These are phyloP conservation scores for Tetrapedia diversipes DNA, from an alignment of 2,888 invertebrate species.

Conservation along the genomic window DNA sequence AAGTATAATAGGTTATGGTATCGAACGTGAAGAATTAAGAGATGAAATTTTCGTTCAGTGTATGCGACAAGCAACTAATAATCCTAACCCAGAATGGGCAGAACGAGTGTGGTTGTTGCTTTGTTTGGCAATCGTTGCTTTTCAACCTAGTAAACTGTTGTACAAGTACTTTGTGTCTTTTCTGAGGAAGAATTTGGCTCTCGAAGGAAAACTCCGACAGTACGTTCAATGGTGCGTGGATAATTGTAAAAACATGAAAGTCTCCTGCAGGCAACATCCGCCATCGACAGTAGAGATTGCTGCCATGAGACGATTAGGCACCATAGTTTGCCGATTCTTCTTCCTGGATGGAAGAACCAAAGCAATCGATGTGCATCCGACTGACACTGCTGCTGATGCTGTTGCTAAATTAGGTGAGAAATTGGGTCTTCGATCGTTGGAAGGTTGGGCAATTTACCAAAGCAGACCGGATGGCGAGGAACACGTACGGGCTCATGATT, in stretches of 20 bases:
- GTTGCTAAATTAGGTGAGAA: constrained; percentile 95
- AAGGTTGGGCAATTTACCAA: constrained; percentile 98
- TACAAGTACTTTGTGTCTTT: constrained; percentile 92
- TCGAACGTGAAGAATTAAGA: constrained; percentile 95
- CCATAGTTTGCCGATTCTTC: constrained; percentile 96
- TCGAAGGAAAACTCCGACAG: constrained; percentile 88
- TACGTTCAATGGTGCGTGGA: constrained; percentile 97
- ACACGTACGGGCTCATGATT: constrained; percentile 95
- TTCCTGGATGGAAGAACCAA: constrained; percentile 97
- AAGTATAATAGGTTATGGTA: constrained; percentile 92
- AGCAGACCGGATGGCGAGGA: constrained; percentile 94
- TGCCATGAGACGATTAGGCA: constrained; percentile 94
- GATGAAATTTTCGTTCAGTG: constrained; percentile 96
- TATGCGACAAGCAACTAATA: constrained; percentile 94
- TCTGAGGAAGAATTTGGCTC: constrained; percentile 87
- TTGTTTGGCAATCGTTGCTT: constrained; percentile 95
- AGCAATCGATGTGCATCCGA: constrained; percentile 97
- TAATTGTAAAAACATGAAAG: constrained; percentile 94
- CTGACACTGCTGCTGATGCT: constrained; percentile 96
- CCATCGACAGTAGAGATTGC: constrained; percentile 97
- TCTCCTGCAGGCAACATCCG: constrained; percentile 91
- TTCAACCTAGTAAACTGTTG: constrained; percentile 93
- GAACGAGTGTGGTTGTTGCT: constrained; percentile 95
- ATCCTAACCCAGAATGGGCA: constrained; percentile 92
- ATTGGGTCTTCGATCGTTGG: constrained; percentile 90